A percentile compares a stretch with the other conserved stretches of the same genome.
Conservation (phyloP, 2,888 invertebrate genomes). For the Cabera pusaria region DNA sequence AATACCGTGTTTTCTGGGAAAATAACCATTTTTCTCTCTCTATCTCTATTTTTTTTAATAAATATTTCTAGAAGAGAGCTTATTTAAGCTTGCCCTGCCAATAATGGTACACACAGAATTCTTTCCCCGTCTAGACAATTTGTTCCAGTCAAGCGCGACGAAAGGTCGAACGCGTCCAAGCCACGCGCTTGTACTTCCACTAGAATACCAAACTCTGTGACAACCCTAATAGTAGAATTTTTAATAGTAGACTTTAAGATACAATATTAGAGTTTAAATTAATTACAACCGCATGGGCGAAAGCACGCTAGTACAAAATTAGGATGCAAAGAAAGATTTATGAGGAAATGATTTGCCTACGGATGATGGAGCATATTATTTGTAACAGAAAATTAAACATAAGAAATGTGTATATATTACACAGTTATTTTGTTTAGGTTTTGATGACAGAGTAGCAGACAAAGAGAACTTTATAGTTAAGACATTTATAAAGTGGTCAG, state of each 20-base stretch:
- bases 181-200: slow-evolving; percentile 63
- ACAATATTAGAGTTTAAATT: too few species aligned
- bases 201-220: slow-evolving; percentile 42
- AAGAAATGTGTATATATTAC: too few species aligned
- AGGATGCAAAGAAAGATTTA: slow-evolving; percentile 59
- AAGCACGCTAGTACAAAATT: slow-evolving; percentile 48
- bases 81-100: slow-evolving; percentile 31
- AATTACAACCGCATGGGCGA: slow-evolving; percentile 25
- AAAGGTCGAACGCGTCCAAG: slow-evolving; percentile 68
- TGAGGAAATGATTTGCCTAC: slow-evolving; percentile 44
- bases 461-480: too few species aligned
- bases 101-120: slow-evolving; percentile 37
- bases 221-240: slow-evolving; percentile 4
- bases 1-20: too few species aligned
- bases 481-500: too few species aligned
- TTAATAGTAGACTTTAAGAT: too few species aligned
- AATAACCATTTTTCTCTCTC: too few species aligned
- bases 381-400: slow-evolving; percentile 19
- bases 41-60: too few species aligned
- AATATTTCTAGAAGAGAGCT: slow-evolving; percentile 9
- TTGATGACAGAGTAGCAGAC: too few species aligned
- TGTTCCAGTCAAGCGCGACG: slow-evolving; percentile 75
- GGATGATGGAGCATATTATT: slow-evolving; percentile 25
- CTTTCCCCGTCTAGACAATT: slow-evolving; percentile 69
- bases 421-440: too few species aligned